These are phyloP conservation scores for Asteroscopus sphinx DNA, from an alignment of 2,888 invertebrate genomes.

Conservation along the genomic window DNA sequence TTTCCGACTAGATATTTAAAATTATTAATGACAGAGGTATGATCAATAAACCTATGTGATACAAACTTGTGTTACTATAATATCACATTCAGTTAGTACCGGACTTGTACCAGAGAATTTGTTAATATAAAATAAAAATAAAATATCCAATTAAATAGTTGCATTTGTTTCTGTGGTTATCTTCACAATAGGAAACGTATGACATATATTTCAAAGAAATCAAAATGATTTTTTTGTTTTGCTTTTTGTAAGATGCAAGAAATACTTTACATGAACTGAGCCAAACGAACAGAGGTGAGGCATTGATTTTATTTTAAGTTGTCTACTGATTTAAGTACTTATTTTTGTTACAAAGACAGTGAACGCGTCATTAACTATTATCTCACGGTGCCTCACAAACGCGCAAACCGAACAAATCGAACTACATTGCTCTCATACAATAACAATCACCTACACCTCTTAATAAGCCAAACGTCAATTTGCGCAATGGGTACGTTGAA, in stretches of 20 bases:
- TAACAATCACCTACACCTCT: conserved; percentile 52
- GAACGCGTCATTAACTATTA: conserved; percentile 1
- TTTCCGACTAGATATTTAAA: too few species aligned
- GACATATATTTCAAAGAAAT: neutral
- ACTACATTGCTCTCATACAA: conserved; percentile 36
- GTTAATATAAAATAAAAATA: neutral
- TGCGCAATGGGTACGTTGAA: conserved; percentile 5
- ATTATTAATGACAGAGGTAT: too few species aligned
- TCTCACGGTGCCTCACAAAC: conserved; percentile 6
- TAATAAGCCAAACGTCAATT: conserved; percentile 17
- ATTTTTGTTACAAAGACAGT: neutral
- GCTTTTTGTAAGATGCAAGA: neutral
- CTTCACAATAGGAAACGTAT: neutral
- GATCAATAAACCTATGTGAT: too few species aligned
- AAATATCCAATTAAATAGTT: neutral
- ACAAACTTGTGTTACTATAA: too few species aligned
- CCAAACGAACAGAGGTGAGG: neutral
- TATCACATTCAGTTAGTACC: too few species aligned
- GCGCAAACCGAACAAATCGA: conserved; percentile 11
- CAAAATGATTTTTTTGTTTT: neutral
- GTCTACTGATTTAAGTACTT: neutral
- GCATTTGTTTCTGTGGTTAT: neutral
- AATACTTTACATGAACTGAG: neutral
- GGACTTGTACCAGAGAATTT: too few species aligned
- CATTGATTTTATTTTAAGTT: conserved; percentile 1